Evolutionary conservation across 2,888 invertebrate species (phyloP).

Genomic region (Tinea trinotella): DNA sequence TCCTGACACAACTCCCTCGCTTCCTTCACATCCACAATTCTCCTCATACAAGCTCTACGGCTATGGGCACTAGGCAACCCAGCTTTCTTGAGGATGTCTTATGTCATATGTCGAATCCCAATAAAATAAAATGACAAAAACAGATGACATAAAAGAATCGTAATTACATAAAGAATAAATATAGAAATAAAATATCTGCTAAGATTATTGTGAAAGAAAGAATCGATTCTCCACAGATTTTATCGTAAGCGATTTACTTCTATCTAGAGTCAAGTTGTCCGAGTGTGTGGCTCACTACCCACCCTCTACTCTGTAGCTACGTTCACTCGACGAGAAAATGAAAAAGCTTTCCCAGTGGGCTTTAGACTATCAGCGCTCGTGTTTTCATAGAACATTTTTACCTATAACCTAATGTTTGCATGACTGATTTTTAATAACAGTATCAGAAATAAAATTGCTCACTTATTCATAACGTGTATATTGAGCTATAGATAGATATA

Average conservation of each 20-base stretch:
- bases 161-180: background rate
- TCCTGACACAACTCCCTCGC: too few relatives aligned
- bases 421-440: background rate
- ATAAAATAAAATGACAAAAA: too few relatives aligned
- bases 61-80: too few relatives aligned
- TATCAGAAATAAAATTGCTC: background rate
- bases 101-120: too few relatives aligned
- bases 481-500: too few relatives aligned
- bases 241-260: conserved; percentile 11
- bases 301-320: background rate
- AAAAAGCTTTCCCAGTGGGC: conserved; percentile 9
- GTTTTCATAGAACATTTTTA: conserved; percentile 11
- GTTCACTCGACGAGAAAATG: conserved; percentile 17
- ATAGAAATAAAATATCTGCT: background rate
- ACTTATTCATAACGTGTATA: background rate
- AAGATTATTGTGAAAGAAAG: background rate
- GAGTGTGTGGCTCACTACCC: conserved; percentile 5
- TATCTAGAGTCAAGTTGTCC: conserved; percentile 7
- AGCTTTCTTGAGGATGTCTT: too few relatives aligned
- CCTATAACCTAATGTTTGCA: background rate
- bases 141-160: background rate
- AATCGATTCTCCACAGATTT: background rate
- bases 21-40: too few relatives aligned
- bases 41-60: too few relatives aligned
- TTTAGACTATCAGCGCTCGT: conserved; percentile 5